phyloP scores from a whole-genome alignment of 2,113 vertebrate species.

The Zootoca vivipara region DNA sequence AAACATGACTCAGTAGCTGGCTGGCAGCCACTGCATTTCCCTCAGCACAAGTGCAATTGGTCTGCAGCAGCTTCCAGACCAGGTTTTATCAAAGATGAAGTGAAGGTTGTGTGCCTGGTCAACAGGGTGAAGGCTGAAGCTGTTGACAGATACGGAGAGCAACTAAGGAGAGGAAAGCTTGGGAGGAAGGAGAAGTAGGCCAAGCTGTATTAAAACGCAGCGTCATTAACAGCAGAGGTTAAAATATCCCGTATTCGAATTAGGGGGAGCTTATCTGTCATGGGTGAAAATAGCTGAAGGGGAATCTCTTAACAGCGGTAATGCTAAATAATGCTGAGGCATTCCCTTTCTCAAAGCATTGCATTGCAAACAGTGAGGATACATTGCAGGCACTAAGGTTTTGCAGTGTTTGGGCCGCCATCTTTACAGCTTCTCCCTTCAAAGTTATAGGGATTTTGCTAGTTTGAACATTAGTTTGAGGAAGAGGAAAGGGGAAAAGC shows the following conservation, averaged over 20 bases:
- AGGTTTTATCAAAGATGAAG: not conserved
- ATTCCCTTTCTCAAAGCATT: not conserved
- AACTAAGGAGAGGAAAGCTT: not conserved
- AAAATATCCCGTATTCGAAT: not conserved
- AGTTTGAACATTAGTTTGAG: not conserved
- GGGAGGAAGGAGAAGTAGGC: not conserved
- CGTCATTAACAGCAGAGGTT: not conserved
- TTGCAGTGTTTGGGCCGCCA: no score
- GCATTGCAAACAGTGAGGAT: not conserved
- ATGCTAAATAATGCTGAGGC: no score
- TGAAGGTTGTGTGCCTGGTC: not conserved
- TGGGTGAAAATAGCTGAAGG: not conserved
- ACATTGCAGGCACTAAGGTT: not conserved
- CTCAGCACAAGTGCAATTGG: no score
- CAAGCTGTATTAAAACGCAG: not conserved
- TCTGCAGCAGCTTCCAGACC: no score
- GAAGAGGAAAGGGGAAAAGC: not conserved
- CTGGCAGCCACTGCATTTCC: no score
- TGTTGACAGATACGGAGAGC: not conserved
- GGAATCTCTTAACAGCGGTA: not conserved
- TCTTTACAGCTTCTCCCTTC: no score
- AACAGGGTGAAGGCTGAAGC: not conserved
- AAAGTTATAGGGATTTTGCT: not conserved
- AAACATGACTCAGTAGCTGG: not conserved
- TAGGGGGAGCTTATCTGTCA: not conserved